phyloP scores from a whole-genome alignment of 2,113 vertebrate genomes.

The human region GRCh38 chr2:71857501-71858000 shows the following conservation, averaged over 20 bases:
- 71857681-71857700: neutral
- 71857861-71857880: constrained; percentile 67
- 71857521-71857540: neutral
- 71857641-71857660: neutral
- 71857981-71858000: constrained; percentile 75
- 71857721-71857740: neutral
- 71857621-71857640: neutral
- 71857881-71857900: constrained; percentile 75
- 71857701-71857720: neutral
- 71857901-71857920: constrained; percentile 79
- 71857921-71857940: constrained; percentile 73
- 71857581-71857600: neutral
- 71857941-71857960: constrained; percentile 72
- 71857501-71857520: neutral
- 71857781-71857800: constrained; percentile 26
- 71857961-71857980: constrained; percentile 77
- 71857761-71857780: neutral
- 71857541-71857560: neutral
- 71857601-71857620: neutral
- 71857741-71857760: neutral
- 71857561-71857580: neutral
- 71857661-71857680: neutral
- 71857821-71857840: constrained; percentile 66
- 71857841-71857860: constrained; percentile 63
- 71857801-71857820: neutral